phyloP scores from a whole-genome alignment of 2,113 vertebrate species.

The Antennarius striatus region DNA sequence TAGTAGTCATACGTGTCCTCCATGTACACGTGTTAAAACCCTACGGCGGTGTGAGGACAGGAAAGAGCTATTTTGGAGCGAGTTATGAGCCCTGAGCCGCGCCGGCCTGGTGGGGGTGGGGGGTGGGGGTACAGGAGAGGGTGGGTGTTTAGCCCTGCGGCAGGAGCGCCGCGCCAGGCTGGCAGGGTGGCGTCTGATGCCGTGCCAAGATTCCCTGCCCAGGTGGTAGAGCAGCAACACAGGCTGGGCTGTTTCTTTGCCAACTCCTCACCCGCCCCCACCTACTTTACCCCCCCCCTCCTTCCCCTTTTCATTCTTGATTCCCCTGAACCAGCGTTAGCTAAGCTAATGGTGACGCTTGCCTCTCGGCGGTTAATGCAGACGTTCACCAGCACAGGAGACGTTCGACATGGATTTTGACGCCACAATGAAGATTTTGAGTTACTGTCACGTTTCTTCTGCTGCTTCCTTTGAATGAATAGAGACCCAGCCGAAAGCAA shows the following conservation, averaged over 20 bases:
- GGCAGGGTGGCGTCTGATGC: constrained; percentile 77
- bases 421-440: constrained; percentile 10
- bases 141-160: constrained; percentile 63
- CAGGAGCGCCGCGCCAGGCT: constrained; percentile 68
- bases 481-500: constrained; percentile 52
- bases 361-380: constrained; percentile 6
- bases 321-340: constrained; percentile 6
- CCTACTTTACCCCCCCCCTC: background rate
- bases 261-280: constrained; percentile 60
- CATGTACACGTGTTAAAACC: constrained; percentile 62
- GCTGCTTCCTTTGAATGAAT: constrained; percentile 5
- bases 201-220: constrained; percentile 75
- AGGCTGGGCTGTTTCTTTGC: constrained; percentile 77
- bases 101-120: constrained; percentile 39
- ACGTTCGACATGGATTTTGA: constrained; percentile 7
- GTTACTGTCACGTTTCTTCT: constrained; percentile 27
- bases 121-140: constrained; percentile 47
- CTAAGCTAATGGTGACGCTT: constrained; percentile 2
- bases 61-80: constrained; percentile 42
- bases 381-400: background rate
- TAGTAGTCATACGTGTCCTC: constrained; percentile 20
- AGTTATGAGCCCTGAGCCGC: constrained; percentile 19
- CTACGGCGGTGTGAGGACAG: constrained; percentile 42
- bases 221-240: constrained; percentile 79
- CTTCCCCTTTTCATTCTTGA: background rate